phyloP scores from a whole-genome alignment of 2,113 vertebrate genomes.

The Siniperca knerii region DNA sequence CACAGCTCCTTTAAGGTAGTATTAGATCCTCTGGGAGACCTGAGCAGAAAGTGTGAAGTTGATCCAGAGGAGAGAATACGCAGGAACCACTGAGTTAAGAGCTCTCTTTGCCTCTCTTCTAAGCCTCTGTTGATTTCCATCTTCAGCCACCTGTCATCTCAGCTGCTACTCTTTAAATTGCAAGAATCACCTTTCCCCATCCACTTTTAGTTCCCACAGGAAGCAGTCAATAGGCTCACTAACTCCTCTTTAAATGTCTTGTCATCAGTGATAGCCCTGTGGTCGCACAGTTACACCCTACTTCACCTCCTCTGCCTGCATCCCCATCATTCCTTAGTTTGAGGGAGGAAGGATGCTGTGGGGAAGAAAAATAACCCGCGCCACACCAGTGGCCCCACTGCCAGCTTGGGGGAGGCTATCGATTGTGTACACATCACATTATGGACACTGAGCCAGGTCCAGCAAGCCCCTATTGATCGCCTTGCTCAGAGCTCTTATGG shows the following conservation, averaged over 20 bases:
- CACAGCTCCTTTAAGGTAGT: constrained; percentile 13
- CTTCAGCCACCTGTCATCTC: constrained; percentile 49
- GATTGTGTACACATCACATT: constrained; percentile 71
- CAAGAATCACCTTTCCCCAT: constrained; percentile 25
- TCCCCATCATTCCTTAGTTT: constrained; percentile 20
- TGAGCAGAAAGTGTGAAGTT: constrained; percentile 31
- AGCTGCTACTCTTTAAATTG: constrained; percentile 43
- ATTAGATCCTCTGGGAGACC: constrained; percentile 23
- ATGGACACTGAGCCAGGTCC: constrained; percentile 58
- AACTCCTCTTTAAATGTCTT: constrained; percentile 59
- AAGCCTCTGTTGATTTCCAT: constrained; percentile 42
- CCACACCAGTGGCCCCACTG: constrained; percentile 38
- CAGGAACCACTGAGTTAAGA: constrained; percentile 39
- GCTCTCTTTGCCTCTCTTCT: constrained; percentile 31
- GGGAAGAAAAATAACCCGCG: constrained; percentile 46
- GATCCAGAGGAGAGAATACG: constrained; percentile 26
- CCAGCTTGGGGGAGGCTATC: constrained; percentile 53
- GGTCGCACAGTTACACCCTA: constrained; percentile 13
- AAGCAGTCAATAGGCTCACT: constrained; percentile 36
- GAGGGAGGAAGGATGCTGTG: constrained; percentile 2
- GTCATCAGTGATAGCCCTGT: constrained; percentile 48
- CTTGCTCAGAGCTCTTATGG: constrained; percentile 53
- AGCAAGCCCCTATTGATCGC: constrained; percentile 67
- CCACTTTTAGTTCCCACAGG: constrained; percentile 36
- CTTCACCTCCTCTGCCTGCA: constrained; percentile 7